These are phyloP conservation scores for Acomys russatus DNA, from an alignment of 2,797 vertebrate genomes.

Conservation along the genomic window DNA sequence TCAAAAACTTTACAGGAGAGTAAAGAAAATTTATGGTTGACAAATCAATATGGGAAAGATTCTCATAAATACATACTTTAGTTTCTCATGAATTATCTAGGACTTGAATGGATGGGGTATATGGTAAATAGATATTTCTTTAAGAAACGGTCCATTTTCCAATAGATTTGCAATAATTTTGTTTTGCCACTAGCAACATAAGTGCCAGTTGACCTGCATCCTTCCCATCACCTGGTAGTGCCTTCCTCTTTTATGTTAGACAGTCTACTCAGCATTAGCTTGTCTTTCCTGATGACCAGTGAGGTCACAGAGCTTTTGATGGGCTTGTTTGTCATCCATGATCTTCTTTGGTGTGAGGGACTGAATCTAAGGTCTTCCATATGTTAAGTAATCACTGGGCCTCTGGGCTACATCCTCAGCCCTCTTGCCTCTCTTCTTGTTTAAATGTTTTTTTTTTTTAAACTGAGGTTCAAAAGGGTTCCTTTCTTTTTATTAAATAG, in stretches of 20 bases:
- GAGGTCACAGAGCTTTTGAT: not conserved
- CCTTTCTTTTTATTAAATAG: not conserved
- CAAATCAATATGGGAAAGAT: not conserved
- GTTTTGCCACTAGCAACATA: not conserved
- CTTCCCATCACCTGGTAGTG: not conserved
- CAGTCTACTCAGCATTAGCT: not conserved
- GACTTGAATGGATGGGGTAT: not conserved
- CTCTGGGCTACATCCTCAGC: not conserved
- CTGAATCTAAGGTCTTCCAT: not conserved
- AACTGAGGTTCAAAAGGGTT: not conserved
- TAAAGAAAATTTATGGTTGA: not conserved
- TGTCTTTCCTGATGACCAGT: not conserved
- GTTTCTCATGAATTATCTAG: not conserved
- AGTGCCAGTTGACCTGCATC: not conserved
- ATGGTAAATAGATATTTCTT: not conserved
- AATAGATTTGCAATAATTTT: slow-evolving; percentile 6
- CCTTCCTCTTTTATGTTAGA: not conserved
- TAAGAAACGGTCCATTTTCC: not conserved
- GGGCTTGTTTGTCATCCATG: not conserved
- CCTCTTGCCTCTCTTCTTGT: not conserved
- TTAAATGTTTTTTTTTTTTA: not conserved
- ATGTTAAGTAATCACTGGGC: not conserved
- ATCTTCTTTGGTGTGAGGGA: not conserved
- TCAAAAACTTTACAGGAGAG: not conserved
- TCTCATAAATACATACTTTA: not conserved